These are phyloP conservation scores for Ciconia nigra DNA, from an alignment of 2,797 vertebrate species.

Conservation along the genomic window DNA sequence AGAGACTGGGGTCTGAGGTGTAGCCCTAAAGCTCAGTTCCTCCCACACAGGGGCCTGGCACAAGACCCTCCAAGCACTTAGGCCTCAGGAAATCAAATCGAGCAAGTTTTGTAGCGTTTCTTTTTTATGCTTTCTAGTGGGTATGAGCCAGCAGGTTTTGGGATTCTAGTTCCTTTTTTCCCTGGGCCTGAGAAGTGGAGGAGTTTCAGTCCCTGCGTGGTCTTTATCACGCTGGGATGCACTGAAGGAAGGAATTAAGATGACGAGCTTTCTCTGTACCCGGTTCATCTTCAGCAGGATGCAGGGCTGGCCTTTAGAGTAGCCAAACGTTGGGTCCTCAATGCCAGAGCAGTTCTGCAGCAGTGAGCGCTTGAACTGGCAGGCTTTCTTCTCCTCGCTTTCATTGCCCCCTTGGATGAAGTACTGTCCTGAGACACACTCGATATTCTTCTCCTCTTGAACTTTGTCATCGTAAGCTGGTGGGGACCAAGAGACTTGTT, in stretches of 20 bases:
- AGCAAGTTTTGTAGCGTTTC: background rate
- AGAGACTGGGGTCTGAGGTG: background rate
- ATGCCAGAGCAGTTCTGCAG: constrained; percentile 91
- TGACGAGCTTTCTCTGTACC: constrained; percentile 70
- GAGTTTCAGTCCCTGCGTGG: background rate
- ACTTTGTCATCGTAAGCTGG: constrained; percentile 89
- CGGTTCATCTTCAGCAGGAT: constrained; percentile 95
- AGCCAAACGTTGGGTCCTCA: constrained; percentile 87
- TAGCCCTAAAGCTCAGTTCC: background rate
- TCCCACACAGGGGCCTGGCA: background rate
- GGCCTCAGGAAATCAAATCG: background rate
- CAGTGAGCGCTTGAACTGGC: constrained; percentile 92
- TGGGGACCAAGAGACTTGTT: background rate
- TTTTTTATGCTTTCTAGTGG: background rate
- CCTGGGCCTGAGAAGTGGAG: background rate
- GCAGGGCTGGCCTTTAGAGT: constrained; percentile 89
- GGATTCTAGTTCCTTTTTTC: background rate
- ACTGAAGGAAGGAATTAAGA: background rate
- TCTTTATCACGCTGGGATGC: background rate
- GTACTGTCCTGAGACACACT: constrained; percentile 83
- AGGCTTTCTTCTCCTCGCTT: constrained; percentile 87
- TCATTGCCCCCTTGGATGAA: constrained; percentile 89
- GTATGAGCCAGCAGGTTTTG: background rate
- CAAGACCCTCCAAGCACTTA: background rate
- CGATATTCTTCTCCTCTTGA: constrained; percentile 90